These are phyloP conservation scores for Pollimyrus isidori DNA, from an alignment of 2,113 vertebrate genomes.

Conservation along the genomic window DNA sequence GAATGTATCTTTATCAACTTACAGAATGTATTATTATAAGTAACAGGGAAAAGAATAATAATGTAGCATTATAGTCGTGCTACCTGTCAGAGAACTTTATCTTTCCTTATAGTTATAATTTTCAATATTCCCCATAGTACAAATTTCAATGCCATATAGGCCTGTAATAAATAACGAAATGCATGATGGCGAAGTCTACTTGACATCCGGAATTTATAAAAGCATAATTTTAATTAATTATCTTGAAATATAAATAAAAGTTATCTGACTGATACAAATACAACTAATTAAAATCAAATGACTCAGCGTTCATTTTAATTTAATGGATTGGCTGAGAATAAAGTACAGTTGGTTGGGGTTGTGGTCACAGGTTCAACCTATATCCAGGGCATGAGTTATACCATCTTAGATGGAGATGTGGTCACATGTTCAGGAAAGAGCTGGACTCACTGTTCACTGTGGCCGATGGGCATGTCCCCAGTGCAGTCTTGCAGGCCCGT, in stretches of 20 bases:
- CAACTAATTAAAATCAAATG: background rate
- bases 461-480: constrained; percentile 40
- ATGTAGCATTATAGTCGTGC: background rate
- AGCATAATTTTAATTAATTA: background rate
- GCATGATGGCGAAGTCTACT: background rate
- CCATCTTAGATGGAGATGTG: background rate
- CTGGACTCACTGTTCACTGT: background rate
- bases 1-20: background rate
- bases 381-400: no score
- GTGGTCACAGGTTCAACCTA: no score
- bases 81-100: background rate
- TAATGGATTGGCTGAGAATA: background rate
- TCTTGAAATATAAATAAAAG: background rate
- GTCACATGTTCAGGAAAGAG: background rate
- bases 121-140: background rate
- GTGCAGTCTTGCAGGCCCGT: constrained; percentile 68
- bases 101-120: background rate
- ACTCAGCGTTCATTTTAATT: background rate
- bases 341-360: no score
- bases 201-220: background rate
- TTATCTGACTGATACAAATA: background rate
- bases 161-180: background rate
- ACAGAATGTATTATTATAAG: background rate
- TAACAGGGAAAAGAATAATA: background rate
- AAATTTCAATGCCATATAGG: background rate